Percentiles rank a stretch among this genome's conserved stretches.
Evolutionary conservation across 2,797 vertebrate genomes (phyloP).

Genomic region (Sebastolobus altivelis): DNA sequence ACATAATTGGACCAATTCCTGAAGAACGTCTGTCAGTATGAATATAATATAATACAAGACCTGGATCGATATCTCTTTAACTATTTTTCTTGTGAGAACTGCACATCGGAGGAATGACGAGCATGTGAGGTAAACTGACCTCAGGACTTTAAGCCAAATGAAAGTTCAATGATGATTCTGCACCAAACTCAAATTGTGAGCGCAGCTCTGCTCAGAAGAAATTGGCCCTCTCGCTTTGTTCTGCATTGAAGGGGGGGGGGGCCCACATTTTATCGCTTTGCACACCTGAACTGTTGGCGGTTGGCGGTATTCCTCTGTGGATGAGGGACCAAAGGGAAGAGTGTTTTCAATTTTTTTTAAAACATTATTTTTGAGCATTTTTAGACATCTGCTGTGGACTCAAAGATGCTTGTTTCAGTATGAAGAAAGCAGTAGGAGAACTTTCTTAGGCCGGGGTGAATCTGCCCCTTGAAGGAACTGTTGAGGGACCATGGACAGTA

Average conservation of each 20-base stretch:
- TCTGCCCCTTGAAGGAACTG: conserved; percentile 76
- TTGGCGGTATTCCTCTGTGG: conserved; percentile 74
- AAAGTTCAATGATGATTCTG: conserved; percentile 82
- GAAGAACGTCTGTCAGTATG: conserved; percentile 81
- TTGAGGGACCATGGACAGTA: conserved; percentile 82
- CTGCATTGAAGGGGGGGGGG: conserved; percentile 61
- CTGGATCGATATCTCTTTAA: conserved; percentile 86
- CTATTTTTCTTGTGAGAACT: conserved; percentile 86
- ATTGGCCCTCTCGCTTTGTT: conserved; percentile 64
- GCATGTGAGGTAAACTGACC: conserved; percentile 85
- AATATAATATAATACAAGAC: conserved; percentile 68
- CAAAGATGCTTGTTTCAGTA: conserved; percentile 78
- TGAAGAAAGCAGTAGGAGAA: conserved; percentile 80
- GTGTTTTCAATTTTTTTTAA: conserved; percentile 48
- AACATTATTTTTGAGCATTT: conserved; percentile 75
- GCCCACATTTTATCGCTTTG: conserved; percentile 73
- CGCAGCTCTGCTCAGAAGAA: conserved; percentile 81
- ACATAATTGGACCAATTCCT: conserved; percentile 86
- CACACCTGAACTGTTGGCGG: conserved; percentile 79
- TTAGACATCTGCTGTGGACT: conserved; percentile 91
- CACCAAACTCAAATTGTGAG: conserved; percentile 84
- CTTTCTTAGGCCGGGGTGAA: conserved; percentile 70
- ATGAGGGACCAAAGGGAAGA: conserved; percentile 81
- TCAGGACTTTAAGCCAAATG: conserved; percentile 81
- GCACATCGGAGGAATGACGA: conserved; percentile 84